These are phyloP conservation scores for Mobula birostris DNA, from an alignment of 2,113 vertebrate species.

Conservation along the genomic window DNA sequence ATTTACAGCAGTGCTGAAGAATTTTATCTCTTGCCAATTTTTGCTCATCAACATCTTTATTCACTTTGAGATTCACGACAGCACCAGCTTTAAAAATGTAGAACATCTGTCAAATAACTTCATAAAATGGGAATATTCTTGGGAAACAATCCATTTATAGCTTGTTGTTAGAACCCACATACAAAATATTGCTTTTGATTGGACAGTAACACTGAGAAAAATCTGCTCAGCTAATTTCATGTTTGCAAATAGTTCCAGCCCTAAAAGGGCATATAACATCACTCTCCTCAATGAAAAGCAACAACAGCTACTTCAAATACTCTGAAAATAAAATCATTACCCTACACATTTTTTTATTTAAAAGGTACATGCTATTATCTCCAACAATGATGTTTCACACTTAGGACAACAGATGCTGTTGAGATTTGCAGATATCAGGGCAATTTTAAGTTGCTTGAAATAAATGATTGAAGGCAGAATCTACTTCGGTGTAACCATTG, in stretches of 20 bases:
- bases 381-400: neutral
- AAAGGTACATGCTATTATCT: neutral
- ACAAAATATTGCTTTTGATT: neutral
- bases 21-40: neutral
- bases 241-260: neutral
- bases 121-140: slow-evolving; percentile 18
- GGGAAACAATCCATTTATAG: neutral
- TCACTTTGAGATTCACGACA: slow-evolving; percentile 17
- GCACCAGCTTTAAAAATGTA: neutral
- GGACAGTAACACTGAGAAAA: neutral
- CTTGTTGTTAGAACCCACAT: neutral
- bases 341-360: neutral
- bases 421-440: neutral
- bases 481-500: too few species aligned
- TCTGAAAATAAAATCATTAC: neutral
- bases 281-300: neutral
- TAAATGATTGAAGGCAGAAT: neutral
- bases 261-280: neutral
- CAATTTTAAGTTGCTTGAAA: neutral
- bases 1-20: slow-evolving; percentile 22
- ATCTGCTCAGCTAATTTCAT: neutral
- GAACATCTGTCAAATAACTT: slow-evolving; percentile 18
- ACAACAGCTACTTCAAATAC: neutral
- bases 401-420: neutral
- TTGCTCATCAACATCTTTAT: slow-evolving; percentile 26